Base-by-base conservation (phyloP, 2,113 vertebrate species). In the Bujurquina vittata region DNA sequence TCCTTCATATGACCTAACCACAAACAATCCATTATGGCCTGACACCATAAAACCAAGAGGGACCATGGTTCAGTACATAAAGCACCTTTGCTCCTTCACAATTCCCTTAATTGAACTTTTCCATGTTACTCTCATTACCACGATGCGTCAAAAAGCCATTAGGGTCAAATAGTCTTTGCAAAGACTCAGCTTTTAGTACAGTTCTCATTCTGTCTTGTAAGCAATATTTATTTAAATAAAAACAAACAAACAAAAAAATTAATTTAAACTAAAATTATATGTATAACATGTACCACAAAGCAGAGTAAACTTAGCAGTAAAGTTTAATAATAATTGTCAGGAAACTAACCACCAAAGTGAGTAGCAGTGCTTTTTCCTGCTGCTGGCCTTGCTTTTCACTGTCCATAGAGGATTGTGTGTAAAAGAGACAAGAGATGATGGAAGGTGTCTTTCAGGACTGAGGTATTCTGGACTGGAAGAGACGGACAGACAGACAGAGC, bases 1-100 rank as follows among this genome's bases (percentile, higher is more conserved):
- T 92, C 92, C 91, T 94, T 93, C 91, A 88, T 56, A 33, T 87
- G 84, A 91, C 93, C 92, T 65, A 40, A 87, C 43, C 83, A 73
- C 87, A 86, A 87, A 87, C 72, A 85, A 54, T 88, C 87, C 88
- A 92, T 90, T 90, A 91, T 74, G 49, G 81, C 83, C 46, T 22
- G 43, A 87, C 77, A 87, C 87, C 86, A 86, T 91, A 61, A 91
- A 84, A 80, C 52, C 87, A 84, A 72, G 29, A 78, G 84, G 75
- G 89, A 85, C 43, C 1, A 15, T 26, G 59, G 79, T 83, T 87
- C 79, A 86, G 84, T 35, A 10, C 72, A 82, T 85, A 84, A 83
- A 91, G 89, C 87, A 92, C 90, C 85, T 88, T 79, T 79, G 86
- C 29, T 82, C 77, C 73, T 7, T 58, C 20, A 35, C 79, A 81